Evolutionary conservation across 2,888 invertebrate genomes (phyloP), one percentile per base, ranked within the genome.

Genomic region (Petrophora chlorosata): DNA sequence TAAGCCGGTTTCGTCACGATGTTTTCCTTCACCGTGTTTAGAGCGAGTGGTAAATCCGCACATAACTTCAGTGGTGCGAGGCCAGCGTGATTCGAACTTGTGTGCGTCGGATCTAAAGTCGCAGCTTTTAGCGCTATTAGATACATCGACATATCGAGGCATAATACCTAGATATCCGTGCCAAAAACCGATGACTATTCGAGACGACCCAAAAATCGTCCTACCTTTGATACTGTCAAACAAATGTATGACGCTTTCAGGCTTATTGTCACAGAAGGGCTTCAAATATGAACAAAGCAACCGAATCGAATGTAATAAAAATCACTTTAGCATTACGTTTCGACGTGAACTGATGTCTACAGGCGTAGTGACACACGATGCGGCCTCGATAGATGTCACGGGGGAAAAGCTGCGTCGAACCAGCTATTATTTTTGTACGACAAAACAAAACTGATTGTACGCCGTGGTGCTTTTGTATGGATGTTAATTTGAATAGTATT

Each of bases 241-340:
- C 44, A 26, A 32, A 25, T 29, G 29, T 44, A 50, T 32, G 9
- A 33, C 41, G 32, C 43, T 46, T 56, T 44, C 41, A 34, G 40
- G 38, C 40, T 76, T 79, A 79, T 78, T 74, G 76, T 72, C 72
- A 68, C 71, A 70, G 67, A 73, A 77, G 70, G 74, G 73, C 67
- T 68, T 69, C 63, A 71, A 79, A 81, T 81, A 83, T 79, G 83
- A 85, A 85, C 84, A 85, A 85, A 86, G 85, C 86, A 81, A 84
- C 81, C 85, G 85, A 82, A 85, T 84, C 85, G 82, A 87, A 87
- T 81, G 84, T 85, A 84, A 88, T 89, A 89, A 89, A 85, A 89
- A 88, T 88, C 87, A 87, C 87, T 88, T 87, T 79, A 84, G 79
- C 78, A 82, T 85, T 81, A 80, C 82, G 74, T 76, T 72, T 72